Evolutionary conservation across 2,888 invertebrate genomes (phyloP).

Genomic region (Drosophila pegasa): DNA sequence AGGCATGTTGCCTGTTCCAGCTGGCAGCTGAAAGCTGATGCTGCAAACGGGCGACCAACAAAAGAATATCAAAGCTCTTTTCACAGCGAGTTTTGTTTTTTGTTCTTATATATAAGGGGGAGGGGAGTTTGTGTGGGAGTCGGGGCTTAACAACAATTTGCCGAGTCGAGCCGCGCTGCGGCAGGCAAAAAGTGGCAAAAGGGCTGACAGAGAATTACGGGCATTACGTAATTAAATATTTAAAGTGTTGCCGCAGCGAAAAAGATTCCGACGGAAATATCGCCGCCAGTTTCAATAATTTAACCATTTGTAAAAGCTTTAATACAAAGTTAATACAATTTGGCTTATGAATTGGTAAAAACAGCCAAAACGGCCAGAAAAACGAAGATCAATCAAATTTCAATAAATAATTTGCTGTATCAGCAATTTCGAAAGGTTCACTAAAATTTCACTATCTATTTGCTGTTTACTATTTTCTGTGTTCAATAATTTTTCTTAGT

Average conservation of each 20-base stretch:
- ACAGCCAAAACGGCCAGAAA: not conserved
- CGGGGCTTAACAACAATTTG: constrained; percentile 57
- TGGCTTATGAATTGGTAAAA: not conserved
- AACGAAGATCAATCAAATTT: not conserved
- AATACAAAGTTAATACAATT: constrained; percentile 26
- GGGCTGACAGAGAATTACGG: constrained; percentile 57
- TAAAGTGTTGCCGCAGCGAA: constrained; percentile 58
- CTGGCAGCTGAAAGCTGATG: constrained; percentile 52
- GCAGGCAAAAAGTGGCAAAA: constrained; percentile 38
- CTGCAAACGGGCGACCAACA: constrained; percentile 53
- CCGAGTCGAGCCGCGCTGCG: constrained; percentile 16
- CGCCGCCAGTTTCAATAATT: constrained; percentile 17
- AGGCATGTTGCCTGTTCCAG: constrained; percentile 63
- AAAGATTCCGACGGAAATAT: constrained; percentile 45
- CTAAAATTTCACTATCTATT: too few species aligned
- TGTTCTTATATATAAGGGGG: not conserved
- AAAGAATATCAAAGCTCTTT: constrained; percentile 66
- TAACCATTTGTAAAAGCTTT: constrained; percentile 21
- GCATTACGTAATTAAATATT: constrained; percentile 78
- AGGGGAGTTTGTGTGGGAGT: not conserved
- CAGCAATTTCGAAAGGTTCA: too few species aligned
- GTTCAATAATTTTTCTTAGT: too few species aligned
- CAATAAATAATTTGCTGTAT: too few species aligned
- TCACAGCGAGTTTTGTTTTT: constrained; percentile 30
- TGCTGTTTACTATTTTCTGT: too few species aligned